These are phyloP conservation scores for Siniperca chuatsi DNA, from an alignment of 2,113 vertebrate species.

Conservation along the genomic window DNA sequence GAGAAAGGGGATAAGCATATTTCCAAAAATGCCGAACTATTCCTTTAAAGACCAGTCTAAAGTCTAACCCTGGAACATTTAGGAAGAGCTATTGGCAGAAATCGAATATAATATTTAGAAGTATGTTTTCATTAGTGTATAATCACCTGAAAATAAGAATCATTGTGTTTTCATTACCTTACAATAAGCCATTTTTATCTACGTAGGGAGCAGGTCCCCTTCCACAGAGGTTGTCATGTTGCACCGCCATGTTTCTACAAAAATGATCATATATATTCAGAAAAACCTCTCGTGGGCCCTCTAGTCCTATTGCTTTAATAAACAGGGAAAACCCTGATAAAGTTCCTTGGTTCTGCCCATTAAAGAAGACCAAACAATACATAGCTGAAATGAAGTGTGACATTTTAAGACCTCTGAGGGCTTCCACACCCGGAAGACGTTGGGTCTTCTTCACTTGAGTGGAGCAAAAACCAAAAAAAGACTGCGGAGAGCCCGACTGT, in stretches of 20 bases:
- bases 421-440: slow-evolving; percentile 19
- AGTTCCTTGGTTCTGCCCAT: slow-evolving; percentile 7
- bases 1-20: neutral
- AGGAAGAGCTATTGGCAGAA: no score
- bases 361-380: slow-evolving; percentile 26
- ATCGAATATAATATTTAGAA: no score
- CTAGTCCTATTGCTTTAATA: neutral
- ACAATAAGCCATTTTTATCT: no score
- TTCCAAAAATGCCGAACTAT: neutral
- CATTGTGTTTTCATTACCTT: no score
- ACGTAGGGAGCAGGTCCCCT: no score
- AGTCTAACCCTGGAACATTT: no score
- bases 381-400: slow-evolving; percentile 44
- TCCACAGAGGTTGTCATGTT: no score
- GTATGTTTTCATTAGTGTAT: no score
- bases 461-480: slow-evolving; percentile 68
- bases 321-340: slow-evolving; percentile 20
- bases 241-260: no score
- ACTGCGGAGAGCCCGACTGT: slow-evolving; percentile 38
- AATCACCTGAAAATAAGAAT: no score
- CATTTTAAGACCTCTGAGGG: slow-evolving; percentile 36
- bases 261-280: neutral
- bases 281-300: neutral
- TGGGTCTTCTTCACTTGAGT: slow-evolving; percentile 55
- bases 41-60: neutral